Conservation (phyloP, 2,797 vertebrate species). For the Peromyscus eremicus region DNA sequence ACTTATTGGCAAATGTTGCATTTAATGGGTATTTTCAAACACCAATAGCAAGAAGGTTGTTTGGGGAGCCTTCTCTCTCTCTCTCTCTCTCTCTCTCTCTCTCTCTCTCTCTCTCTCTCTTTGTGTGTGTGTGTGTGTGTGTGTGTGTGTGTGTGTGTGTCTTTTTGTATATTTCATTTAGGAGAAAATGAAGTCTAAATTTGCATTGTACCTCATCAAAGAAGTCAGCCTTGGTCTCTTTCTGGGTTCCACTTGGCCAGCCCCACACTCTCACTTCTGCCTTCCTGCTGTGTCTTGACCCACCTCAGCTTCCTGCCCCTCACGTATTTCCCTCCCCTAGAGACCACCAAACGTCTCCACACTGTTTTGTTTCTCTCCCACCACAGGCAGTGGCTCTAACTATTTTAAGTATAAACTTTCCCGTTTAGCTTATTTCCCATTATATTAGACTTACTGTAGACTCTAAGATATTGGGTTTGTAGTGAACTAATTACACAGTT, state of each 20-base stretch:
- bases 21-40: conserved; percentile 30
- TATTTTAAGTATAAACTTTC: conserved; percentile 31
- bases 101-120: too few species aligned
- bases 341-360: not conserved
- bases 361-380: too few species aligned
- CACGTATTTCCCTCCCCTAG: not conserved
- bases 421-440: not conserved
- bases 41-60: not conserved
- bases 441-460: not conserved
- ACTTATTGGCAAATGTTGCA: not conserved
- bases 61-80: not conserved
- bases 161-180: not conserved
- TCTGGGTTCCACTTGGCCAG: conserved; percentile 15
- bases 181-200: conserved; percentile 46
- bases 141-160: too few species aligned
- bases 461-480: not conserved
- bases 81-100: too few species aligned
- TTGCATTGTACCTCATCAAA: conserved; percentile 54
- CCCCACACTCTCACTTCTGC: conserved; percentile 43
- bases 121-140: too few species aligned
- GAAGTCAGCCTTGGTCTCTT: not conserved
- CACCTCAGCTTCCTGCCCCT: not conserved
- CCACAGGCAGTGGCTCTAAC: not conserved
- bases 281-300: not conserved
- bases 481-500: not conserved